Evolutionary conservation across 2,113 vertebrate genomes (phyloP).

Genomic region (Rhynchomys soricoides): DNA sequence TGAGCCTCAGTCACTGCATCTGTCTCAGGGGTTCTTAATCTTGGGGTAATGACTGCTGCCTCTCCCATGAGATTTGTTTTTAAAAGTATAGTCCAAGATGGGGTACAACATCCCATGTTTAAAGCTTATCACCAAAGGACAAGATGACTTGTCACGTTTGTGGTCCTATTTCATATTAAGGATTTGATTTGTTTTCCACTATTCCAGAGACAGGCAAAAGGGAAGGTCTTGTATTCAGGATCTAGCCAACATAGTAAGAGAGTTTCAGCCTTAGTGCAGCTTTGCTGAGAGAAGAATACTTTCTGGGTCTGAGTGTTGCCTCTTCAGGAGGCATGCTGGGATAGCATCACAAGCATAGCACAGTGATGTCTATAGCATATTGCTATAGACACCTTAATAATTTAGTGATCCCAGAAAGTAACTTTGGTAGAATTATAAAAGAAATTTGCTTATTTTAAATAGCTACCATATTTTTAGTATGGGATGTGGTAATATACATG

Average conservation of each 20-base stretch:
- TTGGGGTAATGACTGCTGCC: background rate
- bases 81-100: background rate
- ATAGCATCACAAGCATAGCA: background rate
- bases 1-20: background rate
- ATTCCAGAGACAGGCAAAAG: background rate
- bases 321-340: background rate
- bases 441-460: background rate
- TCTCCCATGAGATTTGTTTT: background rate
- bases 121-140: background rate
- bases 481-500: background rate
- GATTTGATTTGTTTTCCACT: background rate
- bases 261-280: background rate
- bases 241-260: background rate
- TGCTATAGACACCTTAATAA: background rate
- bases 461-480: background rate
- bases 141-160: background rate
- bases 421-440: background rate
- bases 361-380: too few species aligned
- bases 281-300: background rate
- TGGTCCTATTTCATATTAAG: background rate
- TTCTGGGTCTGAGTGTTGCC: background rate
- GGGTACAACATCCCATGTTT: too few species aligned
- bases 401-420: background rate
- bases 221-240: background rate
- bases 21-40: background rate